Percentiles rank a stretch among this genome's conserved stretches.
Conservation (phyloP, 2,113 vertebrate genomes). For the Serilophus lunatus region DNA sequence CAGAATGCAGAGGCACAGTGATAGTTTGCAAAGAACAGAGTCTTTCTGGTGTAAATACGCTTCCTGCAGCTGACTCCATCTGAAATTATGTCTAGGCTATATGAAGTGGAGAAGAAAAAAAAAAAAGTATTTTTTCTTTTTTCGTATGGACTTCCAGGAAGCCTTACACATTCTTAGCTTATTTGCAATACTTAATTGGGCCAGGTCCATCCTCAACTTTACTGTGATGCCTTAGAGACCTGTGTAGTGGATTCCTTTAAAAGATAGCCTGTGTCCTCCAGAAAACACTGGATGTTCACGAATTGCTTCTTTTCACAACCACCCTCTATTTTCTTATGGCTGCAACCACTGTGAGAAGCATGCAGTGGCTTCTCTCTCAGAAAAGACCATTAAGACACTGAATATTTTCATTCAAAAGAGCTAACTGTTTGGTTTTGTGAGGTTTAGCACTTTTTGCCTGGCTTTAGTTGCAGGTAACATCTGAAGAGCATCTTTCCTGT, state of each 20-base stretch:
- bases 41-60: background rate
- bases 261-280: background rate
- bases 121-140: background rate
- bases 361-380: background rate
- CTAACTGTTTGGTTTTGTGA: background rate
- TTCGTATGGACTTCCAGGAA: background rate
- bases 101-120: background rate
- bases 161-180: background rate
- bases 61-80: background rate
- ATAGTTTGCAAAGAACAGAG: background rate
- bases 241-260: background rate
- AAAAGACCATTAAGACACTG: background rate
- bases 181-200: background rate
- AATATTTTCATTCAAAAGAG: background rate
- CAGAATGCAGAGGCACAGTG: accelerated
- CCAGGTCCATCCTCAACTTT: background rate
- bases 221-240: background rate
- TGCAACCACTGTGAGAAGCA: background rate
- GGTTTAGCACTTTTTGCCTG: background rate
- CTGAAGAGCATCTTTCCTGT: background rate
- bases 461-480: background rate
- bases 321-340: background rate
- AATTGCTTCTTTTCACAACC: background rate
- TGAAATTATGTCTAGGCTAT: background rate
- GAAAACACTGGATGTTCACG: background rate